A percentile compares a stretch with the other conserved stretches of the same genome.
phyloP scores from a whole-genome alignment of 1,140 invertebrate genomes.

The Apis dorsata region DNA sequence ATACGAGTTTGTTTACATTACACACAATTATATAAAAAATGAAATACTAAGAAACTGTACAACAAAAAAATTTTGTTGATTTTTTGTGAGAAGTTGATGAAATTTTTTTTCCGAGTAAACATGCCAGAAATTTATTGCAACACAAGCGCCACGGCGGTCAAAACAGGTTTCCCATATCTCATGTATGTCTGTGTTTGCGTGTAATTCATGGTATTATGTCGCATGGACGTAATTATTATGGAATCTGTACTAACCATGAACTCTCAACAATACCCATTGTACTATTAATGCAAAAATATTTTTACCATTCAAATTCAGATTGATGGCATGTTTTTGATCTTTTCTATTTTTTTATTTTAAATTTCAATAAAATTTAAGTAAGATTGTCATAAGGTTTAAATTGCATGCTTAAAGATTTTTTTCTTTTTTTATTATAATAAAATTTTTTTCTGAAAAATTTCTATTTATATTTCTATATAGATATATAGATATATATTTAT shows the following conservation, averaged over 20 bases:
- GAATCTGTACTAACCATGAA: background rate
- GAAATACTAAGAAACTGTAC: no score
- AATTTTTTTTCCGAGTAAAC: background rate
- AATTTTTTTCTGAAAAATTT: background rate
- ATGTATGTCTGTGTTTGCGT: background rate
- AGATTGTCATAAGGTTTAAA: background rate
- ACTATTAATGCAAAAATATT: background rate
- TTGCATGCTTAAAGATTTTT: background rate
- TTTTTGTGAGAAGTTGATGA: background rate
- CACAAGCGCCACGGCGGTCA: background rate
- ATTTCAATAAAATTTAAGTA: background rate
- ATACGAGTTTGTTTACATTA: background rate
- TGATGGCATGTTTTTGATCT: background rate
- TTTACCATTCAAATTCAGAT: background rate
- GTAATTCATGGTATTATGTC: background rate
- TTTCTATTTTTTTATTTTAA: background rate
- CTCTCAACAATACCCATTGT: slow-evolving; percentile 1
- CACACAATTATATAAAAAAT: background rate
- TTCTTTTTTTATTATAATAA: background rate
- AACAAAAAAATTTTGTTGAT: background rate
- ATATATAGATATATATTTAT: no score
- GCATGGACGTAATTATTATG: background rate
- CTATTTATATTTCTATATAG: background rate
- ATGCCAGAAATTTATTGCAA: background rate
- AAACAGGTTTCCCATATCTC: slow-evolving; percentile 27